Evolutionary conservation across 2,797 vertebrate genomes (phyloP).

Genomic region (Pteronotus mesoamericanus): DNA sequence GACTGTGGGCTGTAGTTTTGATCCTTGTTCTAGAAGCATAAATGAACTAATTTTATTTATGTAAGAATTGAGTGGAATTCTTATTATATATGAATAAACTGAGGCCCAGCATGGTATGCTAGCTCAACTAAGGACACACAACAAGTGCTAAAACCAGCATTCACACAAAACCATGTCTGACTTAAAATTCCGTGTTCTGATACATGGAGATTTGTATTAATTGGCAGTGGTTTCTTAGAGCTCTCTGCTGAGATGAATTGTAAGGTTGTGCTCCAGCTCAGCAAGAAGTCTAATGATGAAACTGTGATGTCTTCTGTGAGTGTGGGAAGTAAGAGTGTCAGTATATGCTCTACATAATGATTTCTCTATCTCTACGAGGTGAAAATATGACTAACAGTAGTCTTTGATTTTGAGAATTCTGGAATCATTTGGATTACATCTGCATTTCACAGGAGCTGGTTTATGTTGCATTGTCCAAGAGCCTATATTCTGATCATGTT

Average conservation of each 20-base stretch:
- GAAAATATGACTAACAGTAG: background rate
- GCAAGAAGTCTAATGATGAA: background rate
- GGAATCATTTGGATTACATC: background rate
- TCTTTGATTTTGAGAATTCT: background rate
- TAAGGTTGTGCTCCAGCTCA: background rate
- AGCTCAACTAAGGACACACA: background rate
- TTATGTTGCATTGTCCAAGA: background rate
- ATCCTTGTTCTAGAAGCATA: background rate
- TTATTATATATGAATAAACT: background rate
- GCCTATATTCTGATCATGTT: background rate
- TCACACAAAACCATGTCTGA: background rate
- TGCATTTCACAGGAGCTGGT: background rate
- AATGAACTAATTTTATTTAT: background rate
- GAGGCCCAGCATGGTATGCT: background rate
- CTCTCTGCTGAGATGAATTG: background rate
- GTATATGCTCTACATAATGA: background rate
- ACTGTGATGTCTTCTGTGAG: background rate
- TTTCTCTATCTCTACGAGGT: background rate
- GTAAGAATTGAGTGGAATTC: background rate
- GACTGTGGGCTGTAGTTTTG: background rate
- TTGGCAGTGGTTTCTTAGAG: background rate
- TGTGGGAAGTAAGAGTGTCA: background rate
- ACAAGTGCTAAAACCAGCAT: background rate
- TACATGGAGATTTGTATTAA: background rate
- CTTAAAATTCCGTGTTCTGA: background rate